Base-by-base conservation (phyloP, 1,140 invertebrate species). In the Acromyrmex echinatior region DNA sequence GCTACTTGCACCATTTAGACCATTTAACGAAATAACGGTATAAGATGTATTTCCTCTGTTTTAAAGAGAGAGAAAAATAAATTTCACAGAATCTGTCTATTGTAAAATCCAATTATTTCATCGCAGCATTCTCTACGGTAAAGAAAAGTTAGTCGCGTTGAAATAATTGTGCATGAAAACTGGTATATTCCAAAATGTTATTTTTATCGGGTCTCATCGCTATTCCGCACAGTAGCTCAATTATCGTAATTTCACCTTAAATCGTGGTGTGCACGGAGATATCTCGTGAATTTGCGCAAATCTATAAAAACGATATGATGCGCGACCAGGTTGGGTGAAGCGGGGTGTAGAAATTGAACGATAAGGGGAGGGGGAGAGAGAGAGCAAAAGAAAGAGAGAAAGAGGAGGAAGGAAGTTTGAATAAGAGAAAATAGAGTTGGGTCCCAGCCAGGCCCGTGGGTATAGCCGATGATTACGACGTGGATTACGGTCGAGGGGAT, bases 341-440 rank as follows among this genome's bases (percentile, higher is more conserved):
- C 39, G 14, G 45, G 45, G 25, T 35, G 80, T 45, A 62, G 45
- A 62, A 74, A 84, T 62, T 63, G 80, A 12, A 28, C 53, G 31
- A 14, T 12, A 49, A 21, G 6, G 10, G 28, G 28, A 28, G 28
- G 3, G 28, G 3, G 14, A 49, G 58, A 35, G 31, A 35, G 31
- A 35, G 31, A 28, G 68, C 25, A 25, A 25, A 25, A 25, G 25
- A 25, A 25, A 25, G 25, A 25, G 25, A 25, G 25, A 25, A 25
- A 25, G 16, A 58, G n/a, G 21, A 31, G 18, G 0, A 25, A n/a
- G 21, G 21, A 14, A 0, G 56, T 62, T 60, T 70, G 87, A 79
- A 70, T 62, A 79, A 80, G 73, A 86, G 90, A 91, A 92, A 91
- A 92, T 91, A 91, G 90, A 92, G 71, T 91, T 92, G 91, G 92